Conservation (phyloP, 2,113 vertebrate species). For the Capreolus pygargus region DNA sequence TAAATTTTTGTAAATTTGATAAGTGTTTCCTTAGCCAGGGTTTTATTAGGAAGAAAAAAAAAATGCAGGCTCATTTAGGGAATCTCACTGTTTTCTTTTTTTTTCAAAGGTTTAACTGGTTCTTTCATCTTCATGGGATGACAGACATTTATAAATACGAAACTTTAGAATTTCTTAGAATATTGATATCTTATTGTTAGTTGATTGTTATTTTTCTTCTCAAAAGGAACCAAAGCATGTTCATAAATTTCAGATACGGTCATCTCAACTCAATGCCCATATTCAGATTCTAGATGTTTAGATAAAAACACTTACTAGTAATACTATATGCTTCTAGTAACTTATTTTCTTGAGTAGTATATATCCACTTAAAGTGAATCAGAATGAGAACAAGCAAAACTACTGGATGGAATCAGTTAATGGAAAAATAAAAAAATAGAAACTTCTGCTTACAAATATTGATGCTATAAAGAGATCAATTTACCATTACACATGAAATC, state of each 20-base stretch:
- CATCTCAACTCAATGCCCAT: neutral
- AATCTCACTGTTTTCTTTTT: neutral
- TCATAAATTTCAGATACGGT: neutral
- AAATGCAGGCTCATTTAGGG: neutral
- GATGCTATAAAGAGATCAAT: neutral
- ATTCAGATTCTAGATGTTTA: neutral
- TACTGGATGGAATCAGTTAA: neutral
- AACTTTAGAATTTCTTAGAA: neutral
- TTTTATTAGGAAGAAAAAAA: neutral
- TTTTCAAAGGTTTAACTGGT: neutral
- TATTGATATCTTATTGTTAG: neutral
- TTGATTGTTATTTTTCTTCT: neutral
- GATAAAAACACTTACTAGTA: neutral
- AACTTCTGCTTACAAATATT: neutral
- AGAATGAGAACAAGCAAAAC: neutral
- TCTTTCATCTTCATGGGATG: neutral
- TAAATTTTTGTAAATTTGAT: neutral
- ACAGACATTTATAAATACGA: neutral
- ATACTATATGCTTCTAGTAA: neutral
- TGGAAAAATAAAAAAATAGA: neutral
- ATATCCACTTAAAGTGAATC: neutral
- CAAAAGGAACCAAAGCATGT: neutral
- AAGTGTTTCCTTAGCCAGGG: neutral
- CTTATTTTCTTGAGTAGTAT: neutral
- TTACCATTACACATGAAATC: neutral